Conservation (phyloP, 2,888 invertebrate genomes). For the Agriopis marginaria region DNA sequence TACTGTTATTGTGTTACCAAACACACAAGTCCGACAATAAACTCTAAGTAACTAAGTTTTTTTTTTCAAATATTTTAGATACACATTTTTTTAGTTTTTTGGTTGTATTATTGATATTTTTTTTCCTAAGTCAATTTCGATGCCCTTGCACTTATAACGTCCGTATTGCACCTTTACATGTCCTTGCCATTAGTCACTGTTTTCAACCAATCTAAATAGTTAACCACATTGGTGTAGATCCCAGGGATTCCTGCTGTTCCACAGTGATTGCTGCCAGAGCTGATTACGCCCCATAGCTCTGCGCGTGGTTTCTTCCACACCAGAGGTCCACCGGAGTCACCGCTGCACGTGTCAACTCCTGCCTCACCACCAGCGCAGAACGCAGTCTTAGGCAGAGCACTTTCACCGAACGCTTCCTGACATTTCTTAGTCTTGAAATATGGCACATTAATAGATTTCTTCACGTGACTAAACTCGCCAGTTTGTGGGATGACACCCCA, state of each 20-base stretch:
- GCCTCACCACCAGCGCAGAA: conserved; percentile 68
- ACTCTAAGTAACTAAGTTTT: too few species aligned
- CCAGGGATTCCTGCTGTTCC: conserved; percentile 62
- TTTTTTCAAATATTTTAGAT: too few species aligned
- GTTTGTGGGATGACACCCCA: conserved; percentile 60
- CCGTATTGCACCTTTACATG: neutral
- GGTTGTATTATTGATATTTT: too few species aligned
- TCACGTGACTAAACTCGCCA: conserved; percentile 55
- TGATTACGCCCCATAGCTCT: conserved; percentile 65
- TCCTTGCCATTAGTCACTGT: conserved; percentile 34
- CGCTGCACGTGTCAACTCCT: conserved; percentile 64
- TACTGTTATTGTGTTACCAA: neutral
- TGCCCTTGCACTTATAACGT: too few species aligned
- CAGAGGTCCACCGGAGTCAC: conserved; percentile 71
- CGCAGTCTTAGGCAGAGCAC: conserved; percentile 51
- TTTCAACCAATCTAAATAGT: conserved; percentile 62
- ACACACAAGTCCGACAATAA: neutral
- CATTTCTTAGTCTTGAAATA: conserved; percentile 53
- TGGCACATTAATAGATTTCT: conserved; percentile 63
- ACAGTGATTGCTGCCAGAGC: conserved; percentile 59
- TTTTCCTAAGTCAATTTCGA: too few species aligned
- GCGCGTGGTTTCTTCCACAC: conserved; percentile 50
- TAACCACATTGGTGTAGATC: conserved; percentile 63
- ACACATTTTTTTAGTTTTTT: too few species aligned
- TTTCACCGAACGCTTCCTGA: conserved; percentile 47